Evolutionary conservation across 1,140 invertebrate genomes (phyloP), one percentile per base, ranked within the genome.

Genomic region (Philaenus spumarius): DNA sequence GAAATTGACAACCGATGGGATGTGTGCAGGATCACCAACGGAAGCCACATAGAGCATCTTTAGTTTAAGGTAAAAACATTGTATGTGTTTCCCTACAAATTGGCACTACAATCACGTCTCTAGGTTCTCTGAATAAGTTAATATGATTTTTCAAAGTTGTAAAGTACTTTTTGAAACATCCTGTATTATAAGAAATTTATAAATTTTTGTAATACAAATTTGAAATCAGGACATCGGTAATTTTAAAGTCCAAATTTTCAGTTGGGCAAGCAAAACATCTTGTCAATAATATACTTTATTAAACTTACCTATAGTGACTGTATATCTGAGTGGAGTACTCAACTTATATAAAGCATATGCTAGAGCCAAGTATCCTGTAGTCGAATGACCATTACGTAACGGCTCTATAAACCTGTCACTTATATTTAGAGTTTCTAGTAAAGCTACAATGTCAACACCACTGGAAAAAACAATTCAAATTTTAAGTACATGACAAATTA

Each of bases 311-410:
- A 97, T 66, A 23, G 94, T 97, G 1, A 95, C 84, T 2, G 90
- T 87, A 75, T 97, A 97, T 64, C 95, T 77, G 14, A 90, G 67
- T 1, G 95, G 95, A 19, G 93, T 94, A 14, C 85, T 84, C 62
- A 97, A 77, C 79, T 98, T 97, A 71, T 96, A 97, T 65, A 93
- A 77, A 4, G 90, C 84, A 75, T 93, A 95, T 0, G 92, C 81
- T 15, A 95, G 77, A 14, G 93, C 93, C 69, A 91, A 76, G 73
- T 93, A 84, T n/a, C 93, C 94, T 66, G 91, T 84, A 67, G 80
- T 81, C 0, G 89, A 89, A 45, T 63, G 55, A 2, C 62, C 59
- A 56, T 86, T 80, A 68, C 78, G 80, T 51, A 96, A 73, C 46
- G 85, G 82, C 42, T 83, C 77, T 26, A 91, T 77, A 22, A 95